Percentiles rank a stretch among this genome's conserved stretches.
Evolutionary conservation across 2,888 invertebrate species (phyloP).

Genomic region (Maniola hyperantus): DNA sequence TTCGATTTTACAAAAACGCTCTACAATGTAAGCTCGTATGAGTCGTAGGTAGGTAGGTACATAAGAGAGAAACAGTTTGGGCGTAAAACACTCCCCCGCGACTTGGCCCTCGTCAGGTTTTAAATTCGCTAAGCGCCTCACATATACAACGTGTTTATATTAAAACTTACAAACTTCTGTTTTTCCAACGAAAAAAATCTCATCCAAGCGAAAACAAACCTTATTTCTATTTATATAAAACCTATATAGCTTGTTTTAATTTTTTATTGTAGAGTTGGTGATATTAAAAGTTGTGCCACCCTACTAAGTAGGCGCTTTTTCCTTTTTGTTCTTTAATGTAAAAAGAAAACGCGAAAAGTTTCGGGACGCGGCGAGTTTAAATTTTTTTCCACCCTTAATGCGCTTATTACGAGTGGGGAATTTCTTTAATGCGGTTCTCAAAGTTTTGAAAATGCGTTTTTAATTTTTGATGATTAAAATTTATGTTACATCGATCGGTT

Average conservation of each 20-base stretch:
- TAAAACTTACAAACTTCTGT: slow-evolving; percentile 54
- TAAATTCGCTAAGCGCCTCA: slow-evolving; percentile 70
- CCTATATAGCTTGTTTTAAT: slow-evolving; percentile 27
- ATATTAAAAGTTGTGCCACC: slow-evolving; percentile 79
- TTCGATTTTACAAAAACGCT: neutral
- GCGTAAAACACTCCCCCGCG: slow-evolving; percentile 55
- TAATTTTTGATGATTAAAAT: neutral
- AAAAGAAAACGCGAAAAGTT: slow-evolving; percentile 79
- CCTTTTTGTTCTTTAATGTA: slow-evolving; percentile 75
- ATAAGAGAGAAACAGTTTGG: slow-evolving; percentile 28
- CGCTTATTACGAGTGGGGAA: slow-evolving; percentile 78
- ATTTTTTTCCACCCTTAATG: slow-evolving; percentile 75
- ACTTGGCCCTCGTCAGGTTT: slow-evolving; percentile 57
- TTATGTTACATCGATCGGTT: too few species aligned
- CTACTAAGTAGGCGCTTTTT: slow-evolving; percentile 74
- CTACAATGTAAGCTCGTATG: neutral
- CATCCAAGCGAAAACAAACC: slow-evolving; percentile 35
- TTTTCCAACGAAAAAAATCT: slow-evolving; percentile 34
- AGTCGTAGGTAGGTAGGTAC: slow-evolving; percentile 15
- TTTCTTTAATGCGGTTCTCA: slow-evolving; percentile 53
- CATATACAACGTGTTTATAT: slow-evolving; percentile 62
- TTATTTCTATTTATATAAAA: slow-evolving; percentile 25
- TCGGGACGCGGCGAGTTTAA: slow-evolving; percentile 70
- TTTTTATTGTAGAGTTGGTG: slow-evolving; percentile 45
- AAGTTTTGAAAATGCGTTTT: slow-evolving; percentile 42